These are phyloP conservation scores for Morpho achilles DNA, from an alignment of 2,888 invertebrate genomes.

Conservation along the genomic window DNA sequence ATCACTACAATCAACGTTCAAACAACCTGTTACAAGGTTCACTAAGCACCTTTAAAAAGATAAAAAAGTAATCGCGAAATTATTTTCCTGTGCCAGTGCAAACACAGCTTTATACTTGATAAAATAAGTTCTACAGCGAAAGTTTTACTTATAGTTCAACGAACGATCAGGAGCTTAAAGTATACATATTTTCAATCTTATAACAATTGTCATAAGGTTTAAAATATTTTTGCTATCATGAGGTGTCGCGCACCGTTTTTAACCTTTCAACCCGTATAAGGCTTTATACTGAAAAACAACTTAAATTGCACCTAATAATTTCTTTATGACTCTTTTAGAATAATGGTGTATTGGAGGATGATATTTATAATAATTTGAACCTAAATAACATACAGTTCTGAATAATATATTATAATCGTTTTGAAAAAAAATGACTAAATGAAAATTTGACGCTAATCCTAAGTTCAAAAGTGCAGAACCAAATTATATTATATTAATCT, in stretches of 20 bases:
- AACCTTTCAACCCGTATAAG: constrained; percentile 47
- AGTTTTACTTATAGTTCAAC: constrained; percentile 7
- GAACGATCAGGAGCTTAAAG: background rate
- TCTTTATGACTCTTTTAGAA: constrained; percentile 7
- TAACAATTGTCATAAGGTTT: constrained; percentile 1
- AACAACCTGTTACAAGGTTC: constrained; percentile 57
- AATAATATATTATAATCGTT: no score
- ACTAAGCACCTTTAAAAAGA: constrained; percentile 9
- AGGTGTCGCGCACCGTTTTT: constrained; percentile 39
- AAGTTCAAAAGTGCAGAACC: no score
- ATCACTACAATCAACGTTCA: constrained; percentile 38
- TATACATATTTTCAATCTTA: constrained; percentile 4
- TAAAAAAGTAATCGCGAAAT: background rate
- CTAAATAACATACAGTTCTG: background rate
- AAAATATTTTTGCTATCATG: background rate
- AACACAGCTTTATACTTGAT: constrained; percentile 11
- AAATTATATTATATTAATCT: no score
- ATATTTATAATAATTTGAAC: background rate
- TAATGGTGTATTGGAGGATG: background rate
- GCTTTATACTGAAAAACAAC: constrained; percentile 10
- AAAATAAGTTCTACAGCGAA: constrained; percentile 14
- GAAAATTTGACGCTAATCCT: no score
- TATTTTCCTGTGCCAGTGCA: constrained; percentile 24
- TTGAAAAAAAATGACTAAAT: no score
- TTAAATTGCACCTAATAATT: constrained; percentile 4